Evolutionary conservation across 2,888 invertebrate genomes (phyloP).

Genomic region (Phorcus lineatus): DNA sequence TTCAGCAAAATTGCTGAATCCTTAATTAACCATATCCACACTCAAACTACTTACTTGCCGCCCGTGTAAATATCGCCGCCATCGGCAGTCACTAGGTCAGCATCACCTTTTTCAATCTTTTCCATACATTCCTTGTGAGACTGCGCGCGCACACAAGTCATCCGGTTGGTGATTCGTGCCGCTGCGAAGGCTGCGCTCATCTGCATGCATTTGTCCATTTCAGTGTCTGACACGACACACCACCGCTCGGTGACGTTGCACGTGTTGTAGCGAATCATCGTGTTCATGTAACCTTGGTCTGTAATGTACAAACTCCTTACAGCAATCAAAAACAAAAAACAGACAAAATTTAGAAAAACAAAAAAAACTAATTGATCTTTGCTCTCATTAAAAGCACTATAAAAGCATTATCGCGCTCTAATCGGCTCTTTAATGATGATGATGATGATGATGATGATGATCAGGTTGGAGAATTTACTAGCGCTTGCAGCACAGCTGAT

Average conservation of each 20-base stretch:
- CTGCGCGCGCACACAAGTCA: conserved; percentile 84
- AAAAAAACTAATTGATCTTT: too few relatives aligned
- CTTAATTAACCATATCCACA: too few relatives aligned
- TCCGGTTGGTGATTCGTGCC: conserved; percentile 80
- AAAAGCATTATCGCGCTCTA: too few relatives aligned
- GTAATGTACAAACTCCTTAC: background rate
- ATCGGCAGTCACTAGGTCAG: conserved; percentile 67
- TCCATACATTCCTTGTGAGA: conserved; percentile 73
- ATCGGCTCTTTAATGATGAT: too few relatives aligned
- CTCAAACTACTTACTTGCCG: conserved; percentile 74
- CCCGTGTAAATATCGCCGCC: conserved; percentile 67
- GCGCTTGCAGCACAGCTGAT: too few relatives aligned
- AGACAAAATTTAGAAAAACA: too few relatives aligned
- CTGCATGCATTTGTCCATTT: conserved; percentile 88
- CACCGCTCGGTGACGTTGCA: conserved; percentile 84
- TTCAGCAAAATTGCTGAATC: too few relatives aligned
- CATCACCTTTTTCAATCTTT: conserved; percentile 58
- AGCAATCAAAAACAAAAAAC: too few relatives aligned
- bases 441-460: too few relatives aligned
- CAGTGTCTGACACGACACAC: conserved; percentile 91
- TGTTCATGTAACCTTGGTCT: conserved; percentile 44
- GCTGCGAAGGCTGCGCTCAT: conserved; percentile 63
- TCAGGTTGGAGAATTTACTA: too few relatives aligned
- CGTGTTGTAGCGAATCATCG: conserved; percentile 79
- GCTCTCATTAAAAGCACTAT: too few relatives aligned